Percentiles rank a stretch among this genome's conserved stretches.
phyloP scores from a whole-genome alignment of 2,888 invertebrate species.

The Chironomus tentans region DNA sequence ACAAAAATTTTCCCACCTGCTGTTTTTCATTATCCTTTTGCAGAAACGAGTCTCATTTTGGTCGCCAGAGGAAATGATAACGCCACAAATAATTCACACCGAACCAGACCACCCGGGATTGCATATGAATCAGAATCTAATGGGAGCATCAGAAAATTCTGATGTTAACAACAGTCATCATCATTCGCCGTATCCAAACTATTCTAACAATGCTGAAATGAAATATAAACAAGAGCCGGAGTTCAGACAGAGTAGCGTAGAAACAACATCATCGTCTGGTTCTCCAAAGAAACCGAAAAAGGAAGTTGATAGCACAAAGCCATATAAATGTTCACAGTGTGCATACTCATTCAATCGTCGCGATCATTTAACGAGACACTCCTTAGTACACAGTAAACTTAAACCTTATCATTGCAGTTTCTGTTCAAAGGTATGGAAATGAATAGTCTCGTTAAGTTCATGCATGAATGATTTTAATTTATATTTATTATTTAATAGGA shows the following conservation, averaged over 20 bases:
- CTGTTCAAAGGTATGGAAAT: slow-evolving; percentile 5
- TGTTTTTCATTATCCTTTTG: slow-evolving; percentile 8
- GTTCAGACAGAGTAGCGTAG: background rate
- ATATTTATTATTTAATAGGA: background rate
- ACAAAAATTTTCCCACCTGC: slow-evolving; percentile 14
- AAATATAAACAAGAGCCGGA: background rate
- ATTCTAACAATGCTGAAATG: background rate
- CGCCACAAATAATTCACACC: slow-evolving; percentile 1
- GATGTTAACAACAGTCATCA: background rate
- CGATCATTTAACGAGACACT: slow-evolving; percentile 5
- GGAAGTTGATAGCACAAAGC: slow-evolving; percentile 8
- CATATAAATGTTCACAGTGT: slow-evolving; percentile 9
- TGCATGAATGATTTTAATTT: background rate
- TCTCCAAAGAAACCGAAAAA: slow-evolving; percentile 9
- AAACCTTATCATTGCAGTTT: slow-evolving; percentile 15
- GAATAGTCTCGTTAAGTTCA: no score
- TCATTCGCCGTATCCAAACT: background rate
- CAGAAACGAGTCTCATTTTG: slow-evolving; percentile 12
- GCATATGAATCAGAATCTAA: background rate
- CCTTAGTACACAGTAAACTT: slow-evolving; percentile 9
- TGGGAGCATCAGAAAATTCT: background rate
- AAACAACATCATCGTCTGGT: background rate
- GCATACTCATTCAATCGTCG: slow-evolving; percentile 9
- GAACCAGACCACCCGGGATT: slow-evolving; percentile 7
- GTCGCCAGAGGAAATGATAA: slow-evolving; percentile 19